A percentile compares a stretch with the other conserved stretches of the same genome.
Evolutionary conservation across 2,797 vertebrate species (phyloP).

Genomic region (Sebastiscus tertius): DNA sequence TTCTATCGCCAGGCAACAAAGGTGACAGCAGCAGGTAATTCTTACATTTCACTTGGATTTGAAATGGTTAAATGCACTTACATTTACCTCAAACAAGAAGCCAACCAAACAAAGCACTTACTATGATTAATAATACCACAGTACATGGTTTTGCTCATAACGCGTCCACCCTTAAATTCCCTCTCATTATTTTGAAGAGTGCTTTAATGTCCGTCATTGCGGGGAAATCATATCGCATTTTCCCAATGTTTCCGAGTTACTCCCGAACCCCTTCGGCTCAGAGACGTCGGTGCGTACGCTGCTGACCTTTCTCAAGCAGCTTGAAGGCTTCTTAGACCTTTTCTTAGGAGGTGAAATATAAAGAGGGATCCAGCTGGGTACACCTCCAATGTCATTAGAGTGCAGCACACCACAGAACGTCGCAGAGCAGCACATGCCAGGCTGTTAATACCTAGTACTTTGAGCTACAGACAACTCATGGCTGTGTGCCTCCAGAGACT

Average conservation of each 20-base stretch:
- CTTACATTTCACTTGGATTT: background rate
- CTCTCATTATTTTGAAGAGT: slow-evolving; percentile 16
- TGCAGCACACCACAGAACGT: slow-evolving; percentile 33
- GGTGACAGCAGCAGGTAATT: slow-evolving; percentile 9
- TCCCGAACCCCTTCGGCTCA: slow-evolving; percentile 8
- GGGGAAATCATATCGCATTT: slow-evolving; percentile 29
- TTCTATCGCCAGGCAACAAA: slow-evolving; percentile 19
- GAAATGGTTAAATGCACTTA: slow-evolving; percentile 25
- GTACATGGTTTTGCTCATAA: background rate
- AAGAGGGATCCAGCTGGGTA: slow-evolving; percentile 66
- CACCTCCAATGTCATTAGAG: slow-evolving; percentile 62
- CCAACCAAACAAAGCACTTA: slow-evolving; percentile 7
- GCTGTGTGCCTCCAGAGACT: slow-evolving; percentile 49
- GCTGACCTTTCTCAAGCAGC: slow-evolving; percentile 79
- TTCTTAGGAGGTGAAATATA: slow-evolving; percentile 69
- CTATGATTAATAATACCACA: slow-evolving; percentile 26
- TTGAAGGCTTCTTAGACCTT: slow-evolving; percentile 79
- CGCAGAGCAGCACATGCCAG: slow-evolving; percentile 38
- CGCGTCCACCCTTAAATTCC: background rate
- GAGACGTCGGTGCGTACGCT: slow-evolving; percentile 35
- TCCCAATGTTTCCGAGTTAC: slow-evolving; percentile 10
- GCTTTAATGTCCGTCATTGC: slow-evolving; percentile 32
- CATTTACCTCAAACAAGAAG: slow-evolving; percentile 8
- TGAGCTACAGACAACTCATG: slow-evolving; percentile 51
- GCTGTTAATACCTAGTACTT: slow-evolving; percentile 43